phyloP scores from a whole-genome alignment of 2,888 invertebrate genomes.

The Chloroclystis v-ata region DNA sequence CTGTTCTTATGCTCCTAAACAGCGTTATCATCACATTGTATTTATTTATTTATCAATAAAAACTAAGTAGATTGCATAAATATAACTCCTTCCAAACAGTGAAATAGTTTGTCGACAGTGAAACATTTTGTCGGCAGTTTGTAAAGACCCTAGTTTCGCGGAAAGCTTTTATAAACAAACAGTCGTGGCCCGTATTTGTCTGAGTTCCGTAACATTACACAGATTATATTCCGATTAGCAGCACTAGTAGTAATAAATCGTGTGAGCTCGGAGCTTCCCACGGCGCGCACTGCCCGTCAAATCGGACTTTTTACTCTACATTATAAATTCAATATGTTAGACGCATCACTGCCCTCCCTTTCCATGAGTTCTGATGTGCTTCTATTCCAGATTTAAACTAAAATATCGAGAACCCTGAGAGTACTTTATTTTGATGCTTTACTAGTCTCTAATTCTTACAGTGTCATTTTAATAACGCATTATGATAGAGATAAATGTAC shows the following conservation, averaged over 20 bases:
- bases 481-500: too few species aligned
- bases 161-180: conserved; percentile 11
- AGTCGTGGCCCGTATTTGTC: conserved; percentile 7
- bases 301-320: conserved; percentile 60
- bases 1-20: too few species aligned
- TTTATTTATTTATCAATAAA: too few species aligned
- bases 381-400: background rate
- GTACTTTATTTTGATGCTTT: too few species aligned
- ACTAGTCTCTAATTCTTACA: too few species aligned
- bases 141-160: background rate
- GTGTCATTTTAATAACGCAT: too few species aligned
- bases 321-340: conserved; percentile 65
- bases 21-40: too few species aligned
- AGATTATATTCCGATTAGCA: conserved; percentile 27
- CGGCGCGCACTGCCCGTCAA: conserved; percentile 60
- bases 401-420: too few species aligned
- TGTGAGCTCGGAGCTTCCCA: conserved; percentile 58
- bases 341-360: conserved; percentile 65
- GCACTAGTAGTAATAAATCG: conserved; percentile 41
- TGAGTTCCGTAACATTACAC: conserved; percentile 21
- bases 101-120: too few species aligned
- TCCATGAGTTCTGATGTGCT: conserved; percentile 11
- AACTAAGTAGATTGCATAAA: too few species aligned
- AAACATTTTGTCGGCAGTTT: too few species aligned
- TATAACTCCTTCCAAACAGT: too few species aligned